Base-by-base conservation (phyloP, 2,888 invertebrate species). In the Caprella mutica region DNA sequence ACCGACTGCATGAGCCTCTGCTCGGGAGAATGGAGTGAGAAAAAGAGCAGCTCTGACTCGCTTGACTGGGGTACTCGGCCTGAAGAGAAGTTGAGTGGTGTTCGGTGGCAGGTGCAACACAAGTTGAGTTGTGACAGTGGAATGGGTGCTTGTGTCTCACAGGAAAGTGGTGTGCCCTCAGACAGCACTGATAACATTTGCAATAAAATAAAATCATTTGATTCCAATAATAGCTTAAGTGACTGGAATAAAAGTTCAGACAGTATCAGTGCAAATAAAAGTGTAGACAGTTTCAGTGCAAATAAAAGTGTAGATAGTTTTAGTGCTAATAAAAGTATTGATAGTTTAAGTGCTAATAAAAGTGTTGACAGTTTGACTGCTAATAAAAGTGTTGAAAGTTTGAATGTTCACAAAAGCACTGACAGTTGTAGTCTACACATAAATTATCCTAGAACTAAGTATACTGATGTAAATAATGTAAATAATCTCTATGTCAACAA, bases 301-400 rank as follows among this genome's bases (percentile, higher is more conserved):
- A 30, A 43, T 43, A 43, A 46, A 12, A 46, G 46, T 17, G 46
- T 46, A 14, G 46, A 46, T 17, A 46, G 29, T 17, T 46, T 21
- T 3, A 46, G 46, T 46, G 8, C 30, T 3, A 46, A 30, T 19
- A 46, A 46, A 29, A 46, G 46, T 21, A 46, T 29, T 17, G 46
- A 46, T 19, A 46, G 46, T 46, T 29, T 46, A 19, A 30, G 9
- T 8, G 9, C 9, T 14, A 8, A 8, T 8, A 33, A 14, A 9
- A n/a, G n/a, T n/a, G n/a, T n/a, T n/a, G n/a, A n/a, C 14, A 14
- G 14, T 33, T 33, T 8, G 14, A 8, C 19, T 21, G 30, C 23
- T 3, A 48, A 48, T 26, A 48, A 48, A 48, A 48, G 48, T 48
- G 29, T 30, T n/a, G 48, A 48, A 21, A 48, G 48, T 48, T 48